Evolutionary conservation across 2,888 invertebrate genomes (phyloP).

Genomic region (Agrochola lota): DNA sequence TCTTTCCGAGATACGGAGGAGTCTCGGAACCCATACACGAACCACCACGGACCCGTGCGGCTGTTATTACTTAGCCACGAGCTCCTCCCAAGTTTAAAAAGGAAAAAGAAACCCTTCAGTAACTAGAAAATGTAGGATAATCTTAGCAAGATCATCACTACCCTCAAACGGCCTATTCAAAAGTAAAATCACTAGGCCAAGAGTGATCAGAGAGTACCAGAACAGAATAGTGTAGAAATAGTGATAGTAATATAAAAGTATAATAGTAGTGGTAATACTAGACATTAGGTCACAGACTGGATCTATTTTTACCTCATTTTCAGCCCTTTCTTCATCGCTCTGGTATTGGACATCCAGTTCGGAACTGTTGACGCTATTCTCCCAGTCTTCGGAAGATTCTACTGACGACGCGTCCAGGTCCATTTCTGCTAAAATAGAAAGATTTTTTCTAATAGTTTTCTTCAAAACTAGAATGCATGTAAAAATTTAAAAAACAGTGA

Average conservation of each 20-base stretch:
- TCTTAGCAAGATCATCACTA: background rate
- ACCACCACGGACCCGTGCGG: too few relatives aligned
- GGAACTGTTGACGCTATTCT: conserved; percentile 91
- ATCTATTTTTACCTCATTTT: conserved; percentile 85
- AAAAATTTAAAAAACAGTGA: too few relatives aligned
- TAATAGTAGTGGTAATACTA: background rate
- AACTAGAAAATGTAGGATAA: background rate
- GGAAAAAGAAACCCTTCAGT: too few relatives aligned
- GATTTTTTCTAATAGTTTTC: background rate
- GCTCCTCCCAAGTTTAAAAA: too few relatives aligned
- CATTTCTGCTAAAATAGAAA: conserved; percentile 71
- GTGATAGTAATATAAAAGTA: conserved; percentile 16
- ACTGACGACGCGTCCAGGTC: conserved; percentile 84
- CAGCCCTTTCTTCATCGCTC: conserved; percentile 89
- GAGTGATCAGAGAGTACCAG: conserved; percentile 1
- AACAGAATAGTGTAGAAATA: conserved; percentile 20
- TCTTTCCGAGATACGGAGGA: too few relatives aligned
- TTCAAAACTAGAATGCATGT: background rate
- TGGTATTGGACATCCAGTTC: conserved; percentile 91
- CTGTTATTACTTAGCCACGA: too few relatives aligned
- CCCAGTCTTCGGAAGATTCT: conserved; percentile 91
- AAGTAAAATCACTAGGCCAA: conserved; percentile 11
- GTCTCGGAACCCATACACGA: too few relatives aligned
- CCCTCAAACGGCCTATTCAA: background rate
- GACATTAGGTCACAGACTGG: background rate